Evolutionary conservation across 2,888 invertebrate genomes (phyloP).

Genomic region (Cynaeus angustus): DNA sequence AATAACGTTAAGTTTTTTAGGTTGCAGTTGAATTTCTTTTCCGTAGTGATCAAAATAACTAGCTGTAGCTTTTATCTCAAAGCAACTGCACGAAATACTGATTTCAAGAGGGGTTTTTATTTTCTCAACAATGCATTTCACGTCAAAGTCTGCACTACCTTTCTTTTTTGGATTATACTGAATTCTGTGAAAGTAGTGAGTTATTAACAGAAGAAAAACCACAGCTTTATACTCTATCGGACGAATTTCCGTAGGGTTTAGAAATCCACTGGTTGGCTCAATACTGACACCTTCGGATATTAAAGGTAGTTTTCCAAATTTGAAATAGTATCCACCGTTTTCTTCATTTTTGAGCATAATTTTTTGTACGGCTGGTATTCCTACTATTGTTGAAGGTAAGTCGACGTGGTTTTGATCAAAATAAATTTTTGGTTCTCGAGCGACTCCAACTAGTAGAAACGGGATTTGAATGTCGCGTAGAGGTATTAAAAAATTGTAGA

Average conservation of each 20-base stretch:
- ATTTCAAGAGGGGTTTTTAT: conserved; percentile 73
- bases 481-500: conserved; percentile 72
- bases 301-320: conserved; percentile 74
- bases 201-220: conserved; percentile 5
- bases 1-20: conserved; percentile 65
- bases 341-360: conserved; percentile 75
- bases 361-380: conserved; percentile 71
- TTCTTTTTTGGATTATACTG: conserved; percentile 73
- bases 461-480: conserved; percentile 72
- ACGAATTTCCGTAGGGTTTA: background rate
- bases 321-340: conserved; percentile 72
- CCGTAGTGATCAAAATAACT: conserved; percentile 67
- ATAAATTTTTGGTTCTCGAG: conserved; percentile 77
- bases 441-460: conserved; percentile 78
- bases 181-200: background rate
- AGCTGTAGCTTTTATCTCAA: conserved; percentile 73
- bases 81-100: conserved; percentile 74
- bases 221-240: conserved; percentile 26
- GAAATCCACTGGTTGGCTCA: conserved; percentile 24
- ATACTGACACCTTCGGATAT: conserved; percentile 70
- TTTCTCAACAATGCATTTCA: conserved; percentile 75
- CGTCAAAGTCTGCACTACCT: conserved; percentile 75
- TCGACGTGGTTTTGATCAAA: conserved; percentile 76
- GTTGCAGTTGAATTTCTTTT: conserved; percentile 58
- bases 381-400: conserved; percentile 78